Evolutionary conservation across 2,888 invertebrate species (phyloP), one percentile per base, ranked within the genome.

Genomic region (Ctenicera cuprea): DNA sequence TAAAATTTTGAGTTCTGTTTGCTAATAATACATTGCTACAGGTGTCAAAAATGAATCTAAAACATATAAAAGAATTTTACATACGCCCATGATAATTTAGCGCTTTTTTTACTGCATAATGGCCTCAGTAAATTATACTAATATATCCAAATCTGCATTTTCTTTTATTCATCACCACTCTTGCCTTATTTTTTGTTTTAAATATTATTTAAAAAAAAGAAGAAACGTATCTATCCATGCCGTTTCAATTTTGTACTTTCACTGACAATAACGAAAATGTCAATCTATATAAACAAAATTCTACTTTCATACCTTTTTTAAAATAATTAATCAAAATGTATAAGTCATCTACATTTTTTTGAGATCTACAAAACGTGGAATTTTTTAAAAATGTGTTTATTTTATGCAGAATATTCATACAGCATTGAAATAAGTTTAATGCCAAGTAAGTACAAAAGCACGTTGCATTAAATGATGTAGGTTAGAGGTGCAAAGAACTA

Each of bases 401-500:
- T 9, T 33, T 33, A 4, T 33, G 5, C 9, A 8, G 33, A 9
- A 33, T 33, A 33, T 4, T 9, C 1, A 33, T 1, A 9, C 33
- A 8, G 8, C 9, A 33, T 33, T 5, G 5, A 33, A 3, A 5
- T 11, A 26, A 30, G 8, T 54, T 11, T 18, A 30, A 14, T 54
- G n/a, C 30, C 0, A 45, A 45, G 16, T 22, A 9, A 48, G 20
- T 48, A 20, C 20, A 52, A 26, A 33, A 57, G 57, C 37, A 57
- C 59, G 59, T 38, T 30, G 45, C 62, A 18, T 16, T 62, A 14
- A 8, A 50, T 80, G 81, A 83, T 81, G 82, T 83, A 83, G 83
- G 83, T 83, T 83, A 83, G 74, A 82, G 76, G 81, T 79, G 80
- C 81, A 80, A 78, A 45, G 45, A 70, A 70, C 70, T 70, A 70